Evolutionary conservation across 2,113 vertebrate species (phyloP).

Genomic region (Brachypodius melanocephalos): DNA sequence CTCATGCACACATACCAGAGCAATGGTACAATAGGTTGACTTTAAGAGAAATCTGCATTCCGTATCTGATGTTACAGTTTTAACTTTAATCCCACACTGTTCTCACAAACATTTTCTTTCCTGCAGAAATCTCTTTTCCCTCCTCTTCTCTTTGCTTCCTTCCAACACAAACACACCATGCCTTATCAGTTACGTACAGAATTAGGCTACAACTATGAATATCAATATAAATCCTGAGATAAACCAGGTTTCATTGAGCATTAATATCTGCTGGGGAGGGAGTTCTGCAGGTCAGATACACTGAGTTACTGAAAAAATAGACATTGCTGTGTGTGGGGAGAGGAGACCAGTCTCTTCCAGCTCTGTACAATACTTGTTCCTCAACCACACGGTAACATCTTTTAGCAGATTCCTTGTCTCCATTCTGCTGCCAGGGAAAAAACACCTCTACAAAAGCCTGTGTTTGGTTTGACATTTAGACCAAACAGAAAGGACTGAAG

Average conservation of each 20-base stretch:
- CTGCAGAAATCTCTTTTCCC: neutral
- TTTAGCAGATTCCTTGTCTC: neutral
- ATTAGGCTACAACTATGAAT: neutral
- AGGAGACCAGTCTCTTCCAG: neutral
- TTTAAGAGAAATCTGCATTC: neutral
- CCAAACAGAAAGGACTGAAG: neutral
- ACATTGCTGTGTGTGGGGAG: neutral
- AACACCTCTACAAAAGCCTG: neutral
- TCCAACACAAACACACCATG: neutral
- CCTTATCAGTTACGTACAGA: neutral
- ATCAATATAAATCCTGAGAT: neutral
- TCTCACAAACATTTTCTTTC: neutral
- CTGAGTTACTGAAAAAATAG: neutral
- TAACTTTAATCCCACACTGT: neutral
- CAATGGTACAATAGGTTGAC: neutral
- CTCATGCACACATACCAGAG: neutral
- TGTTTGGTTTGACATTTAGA: constrained; percentile 21
- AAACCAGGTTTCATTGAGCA: neutral
- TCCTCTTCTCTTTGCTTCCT: neutral
- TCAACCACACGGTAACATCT: neutral
- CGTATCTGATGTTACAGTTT: neutral
- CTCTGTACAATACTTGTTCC: neutral
- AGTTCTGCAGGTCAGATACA: neutral
- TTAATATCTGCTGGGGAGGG: neutral
- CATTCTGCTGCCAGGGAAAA: neutral